A percentile compares a stretch with the other conserved stretches of the same genome.
Evolutionary conservation across 1,140 invertebrate genomes (phyloP).

Genomic region (Cotesia chilonis): DNA sequence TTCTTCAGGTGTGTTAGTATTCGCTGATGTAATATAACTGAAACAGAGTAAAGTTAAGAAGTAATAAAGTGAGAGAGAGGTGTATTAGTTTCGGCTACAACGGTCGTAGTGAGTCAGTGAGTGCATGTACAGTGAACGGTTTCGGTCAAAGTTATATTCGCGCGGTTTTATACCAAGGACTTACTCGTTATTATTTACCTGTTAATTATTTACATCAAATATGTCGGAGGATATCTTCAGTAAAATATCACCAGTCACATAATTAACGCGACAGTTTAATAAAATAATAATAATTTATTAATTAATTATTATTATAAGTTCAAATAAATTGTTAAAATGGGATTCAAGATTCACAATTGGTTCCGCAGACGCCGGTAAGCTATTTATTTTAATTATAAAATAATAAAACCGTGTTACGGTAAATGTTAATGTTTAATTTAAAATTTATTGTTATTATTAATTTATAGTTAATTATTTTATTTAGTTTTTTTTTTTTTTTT

Average conservation of each 20-base stretch:
- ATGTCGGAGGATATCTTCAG: constrained; percentile 7
- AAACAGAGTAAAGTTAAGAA: background rate
- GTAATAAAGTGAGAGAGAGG: background rate
- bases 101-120: constrained; percentile 21
- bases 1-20: background rate
- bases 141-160: constrained; percentile 15
- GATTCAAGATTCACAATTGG: constrained; percentile 35
- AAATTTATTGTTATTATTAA: background rate
- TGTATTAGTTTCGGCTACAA: constrained; percentile 25
- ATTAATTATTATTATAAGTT: no score
- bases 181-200: background rate
- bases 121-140: constrained; percentile 33
- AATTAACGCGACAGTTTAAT: no score
- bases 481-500: no score
- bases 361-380: constrained; percentile 32
- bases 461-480: background rate
- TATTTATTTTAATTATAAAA: constrained; percentile 1
- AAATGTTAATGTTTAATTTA: background rate
- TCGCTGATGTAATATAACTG: background rate
- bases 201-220: background rate
- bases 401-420: background rate
- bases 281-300: no score
- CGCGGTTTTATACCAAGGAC: constrained; percentile 35
- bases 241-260: background rate
- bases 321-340: constrained; percentile 22